These are phyloP conservation scores for Caenorhabditis sulstoni DNA, from an alignment of 2,888 invertebrate genomes.

Conservation along the genomic window DNA sequence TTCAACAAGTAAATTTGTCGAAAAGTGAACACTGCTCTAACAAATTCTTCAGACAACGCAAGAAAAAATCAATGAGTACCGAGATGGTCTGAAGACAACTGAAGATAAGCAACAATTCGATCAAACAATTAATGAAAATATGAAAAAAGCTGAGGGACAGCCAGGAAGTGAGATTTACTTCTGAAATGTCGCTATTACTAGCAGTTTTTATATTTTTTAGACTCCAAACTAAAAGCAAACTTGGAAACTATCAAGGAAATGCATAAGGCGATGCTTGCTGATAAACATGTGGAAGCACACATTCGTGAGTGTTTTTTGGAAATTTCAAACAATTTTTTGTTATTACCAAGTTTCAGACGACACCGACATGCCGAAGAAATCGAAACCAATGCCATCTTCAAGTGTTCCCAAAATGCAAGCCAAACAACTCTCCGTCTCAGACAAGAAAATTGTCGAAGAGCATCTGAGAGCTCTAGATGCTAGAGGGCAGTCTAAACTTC, in stretches of 20 bases:
- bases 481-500: constrained; percentile 42
- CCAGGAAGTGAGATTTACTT: constrained; percentile 50
- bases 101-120: constrained; percentile 57
- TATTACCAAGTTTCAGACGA: constrained; percentile 39
- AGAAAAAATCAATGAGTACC: constrained; percentile 56
- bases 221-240: constrained; percentile 43
- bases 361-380: constrained; percentile 40
- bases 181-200: too few relatives aligned
- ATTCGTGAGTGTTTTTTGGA: constrained; percentile 33
- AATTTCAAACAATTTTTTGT: neutral
- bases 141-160: constrained; percentile 58
- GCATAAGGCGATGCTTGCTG: constrained; percentile 60
- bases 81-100: constrained; percentile 49
- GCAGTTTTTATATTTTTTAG: constrained; percentile 7
- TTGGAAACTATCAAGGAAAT: constrained; percentile 60
- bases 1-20: constrained; percentile 41
- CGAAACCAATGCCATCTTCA: constrained; percentile 60
- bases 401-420: constrained; percentile 60
- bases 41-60: constrained; percentile 49
- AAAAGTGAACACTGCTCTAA: neutral
- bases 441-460: constrained; percentile 58
- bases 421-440: constrained; percentile 51
- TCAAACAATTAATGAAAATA: constrained; percentile 56
- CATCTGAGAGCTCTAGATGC: constrained; percentile 51
- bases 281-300: constrained; percentile 60